Base-by-base conservation (phyloP, 2,888 invertebrate species). In the Orthosia gothica region DNA sequence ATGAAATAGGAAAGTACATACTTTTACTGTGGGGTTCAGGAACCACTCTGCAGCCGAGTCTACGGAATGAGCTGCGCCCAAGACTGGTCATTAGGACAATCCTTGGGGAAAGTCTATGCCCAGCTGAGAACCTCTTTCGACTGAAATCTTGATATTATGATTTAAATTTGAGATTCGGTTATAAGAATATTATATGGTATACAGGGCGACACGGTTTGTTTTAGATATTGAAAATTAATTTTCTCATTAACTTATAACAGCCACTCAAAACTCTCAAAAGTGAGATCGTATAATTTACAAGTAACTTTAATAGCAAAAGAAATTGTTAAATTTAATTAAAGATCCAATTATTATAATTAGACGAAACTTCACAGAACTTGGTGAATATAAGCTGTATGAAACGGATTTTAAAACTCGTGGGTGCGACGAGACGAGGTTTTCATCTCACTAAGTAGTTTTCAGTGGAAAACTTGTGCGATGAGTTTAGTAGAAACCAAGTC, bases 401-500 rank as follows among this genome's bases (percentile, higher is more conserved):
- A 62, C 18, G 18, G 1, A 40, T 1, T 9, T 57, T 79, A 18
- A 26, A 74, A 49, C 47, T 57, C n/a, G 26, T 20, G 3, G 18
- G 65, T n/a, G 45, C 12, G 65, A 12, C 5, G 5, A 32, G 20
- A 54, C 20, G 59, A 26, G 15, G 61, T 23, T 71, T 67, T 70
- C 59, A 61, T 69, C 65, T 63, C 16, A 45, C 52, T 61, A 32
- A 73, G 79, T 70, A 66, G 63, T 83, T 79, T 80, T 74, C 70
- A 67, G 65, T 52, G 52, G 69, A 71, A 70, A 74, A 70, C 61
- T 73, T 65, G 54, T 57, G 16, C 45, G 50, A 67, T 68, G 32
- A 49, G 32, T 71, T 57, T 61, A 32, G 40, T 54, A 58, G 70
- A 76, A 71, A 73, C 70, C 50, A 67, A 57, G 52, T 71, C 74